Evolutionary conservation across 2,888 invertebrate species (phyloP).

Genomic region (Shargacucullia verbasci): DNA sequence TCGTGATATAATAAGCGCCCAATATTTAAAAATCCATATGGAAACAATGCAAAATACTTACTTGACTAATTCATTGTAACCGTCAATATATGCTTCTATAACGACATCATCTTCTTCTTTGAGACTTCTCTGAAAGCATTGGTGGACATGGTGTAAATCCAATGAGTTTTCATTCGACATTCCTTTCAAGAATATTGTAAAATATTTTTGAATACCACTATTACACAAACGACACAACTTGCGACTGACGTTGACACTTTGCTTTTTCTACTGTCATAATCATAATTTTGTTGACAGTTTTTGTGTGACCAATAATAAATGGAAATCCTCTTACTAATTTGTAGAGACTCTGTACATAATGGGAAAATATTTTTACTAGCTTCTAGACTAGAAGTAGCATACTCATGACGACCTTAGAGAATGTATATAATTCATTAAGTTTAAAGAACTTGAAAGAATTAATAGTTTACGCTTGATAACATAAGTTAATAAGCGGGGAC

Average conservation of each 20-base stretch:
- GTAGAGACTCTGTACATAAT: no score
- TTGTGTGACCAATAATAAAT: no score
- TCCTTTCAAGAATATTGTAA: slow-evolving; percentile 60
- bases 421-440: no score
- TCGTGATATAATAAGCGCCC: slow-evolving; percentile 28
- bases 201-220: slow-evolving; percentile 19
- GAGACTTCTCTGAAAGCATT: slow-evolving; percentile 91
- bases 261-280: no score
- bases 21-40: slow-evolving; percentile 65
- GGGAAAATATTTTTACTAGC: no score
- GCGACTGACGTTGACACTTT: slow-evolving; percentile 13
- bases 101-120: slow-evolving; percentile 92
- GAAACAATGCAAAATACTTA: slow-evolving; percentile 78
- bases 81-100: slow-evolving; percentile 92
- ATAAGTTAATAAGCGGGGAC: no score
- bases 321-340: no score
- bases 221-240: slow-evolving; percentile 20
- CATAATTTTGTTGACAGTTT: no score
- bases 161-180: slow-evolving; percentile 84
- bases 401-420: no score
- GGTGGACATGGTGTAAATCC: slow-evolving; percentile 84
- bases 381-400: no score
- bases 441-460: no score
- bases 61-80: slow-evolving; percentile 95
- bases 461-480: no score